phyloP scores from a whole-genome alignment of 2,797 vertebrate species.

The Mormyrops attenuatus region DNA sequence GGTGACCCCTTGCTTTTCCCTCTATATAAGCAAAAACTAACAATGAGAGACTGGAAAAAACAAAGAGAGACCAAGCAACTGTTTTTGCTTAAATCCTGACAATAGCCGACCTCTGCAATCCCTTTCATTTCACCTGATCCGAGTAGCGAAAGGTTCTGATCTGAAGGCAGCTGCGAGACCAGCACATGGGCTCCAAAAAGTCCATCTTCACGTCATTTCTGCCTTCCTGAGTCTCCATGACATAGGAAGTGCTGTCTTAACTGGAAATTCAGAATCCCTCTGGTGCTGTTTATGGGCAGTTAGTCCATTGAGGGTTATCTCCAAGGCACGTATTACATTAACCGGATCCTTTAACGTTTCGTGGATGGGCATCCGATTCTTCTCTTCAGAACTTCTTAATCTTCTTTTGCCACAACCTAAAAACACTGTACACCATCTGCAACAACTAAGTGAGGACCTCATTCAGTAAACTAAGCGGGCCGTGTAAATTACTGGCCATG shows the following conservation, averaged over 20 bases:
- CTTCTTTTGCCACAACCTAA: constrained; percentile 58
- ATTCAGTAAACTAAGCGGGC: constrained; percentile 39
- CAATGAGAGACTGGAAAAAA: constrained; percentile 73
- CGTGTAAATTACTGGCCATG: constrained; percentile 58
- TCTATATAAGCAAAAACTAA: constrained; percentile 51
- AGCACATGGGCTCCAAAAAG: constrained; percentile 42
- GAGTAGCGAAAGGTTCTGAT: constrained; percentile 52
- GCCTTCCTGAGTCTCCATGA: constrained; percentile 49
- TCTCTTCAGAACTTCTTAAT: constrained; percentile 37
- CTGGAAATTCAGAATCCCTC: constrained; percentile 39
- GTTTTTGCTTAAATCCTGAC: constrained; percentile 17
- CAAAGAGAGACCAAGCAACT: constrained; percentile 56
- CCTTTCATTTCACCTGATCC: constrained; percentile 61
- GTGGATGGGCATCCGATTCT: constrained; percentile 28
- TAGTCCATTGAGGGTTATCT: constrained; percentile 50
- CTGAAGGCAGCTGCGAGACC: constrained; percentile 62
- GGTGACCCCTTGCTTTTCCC: constrained; percentile 61
- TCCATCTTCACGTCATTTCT: constrained; percentile 48
- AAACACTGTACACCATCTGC: constrained; percentile 61
- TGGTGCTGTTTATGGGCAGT: constrained; percentile 31
- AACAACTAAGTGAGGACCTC: constrained; percentile 49
- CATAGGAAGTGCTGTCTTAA: constrained; percentile 16
- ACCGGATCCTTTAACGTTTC: constrained; percentile 43
- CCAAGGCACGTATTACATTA: constrained; percentile 43
- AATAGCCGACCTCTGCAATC: constrained; percentile 40